Base-by-base conservation (phyloP, 2,113 vertebrate genomes). In the Ornithorhynchus anatinus region DNA sequence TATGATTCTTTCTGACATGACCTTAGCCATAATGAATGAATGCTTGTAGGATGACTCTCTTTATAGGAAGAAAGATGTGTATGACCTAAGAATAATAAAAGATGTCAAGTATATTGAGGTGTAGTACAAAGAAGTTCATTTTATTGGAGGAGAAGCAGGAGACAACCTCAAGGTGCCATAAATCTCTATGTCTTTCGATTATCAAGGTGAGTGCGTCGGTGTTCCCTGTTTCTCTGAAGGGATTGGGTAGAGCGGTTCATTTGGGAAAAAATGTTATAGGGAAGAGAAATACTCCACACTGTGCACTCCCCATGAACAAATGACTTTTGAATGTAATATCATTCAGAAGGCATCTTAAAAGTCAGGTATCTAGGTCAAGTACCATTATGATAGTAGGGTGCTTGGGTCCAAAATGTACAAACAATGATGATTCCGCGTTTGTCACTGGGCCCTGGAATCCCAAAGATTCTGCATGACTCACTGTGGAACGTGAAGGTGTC, bases 1-100 rank as follows among this genome's bases (percentile, higher is more conserved):
- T 62, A 64, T 56, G 53, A 80, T 72, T 64, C 54, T 78, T 84
- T 72, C 60, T 69, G 80, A 79, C 79, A 58, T 77, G 65, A 87
- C 45, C 75, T 78, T 7, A 22, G 47, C 70, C 89, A 63, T 63
- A 84, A 81, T 1, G 52, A 86, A 80, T 29, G 71, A 73, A 65
- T 16, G 43, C 16, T 68, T 68, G 75, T 40, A 81, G 62, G 51
- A 72, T 73, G 70, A 63, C 42, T 62, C 27, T 75, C 82, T 69
- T 72, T 82, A 80, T 59, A 76, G 50, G 59, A 84, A 72, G 79
- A 80, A 77, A 72, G 67, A 83, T 75, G 57, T 47, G 33, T 48
- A 37, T 57, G 42, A 80, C 54, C 43, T 35, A 44, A 79, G 35
- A 66, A 85, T 53, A 82, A 88, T 61, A 72, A 69, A 85, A 82